Conservation (phyloP, 2,888 invertebrate species). For the Lithophane ornitopus region DNA sequence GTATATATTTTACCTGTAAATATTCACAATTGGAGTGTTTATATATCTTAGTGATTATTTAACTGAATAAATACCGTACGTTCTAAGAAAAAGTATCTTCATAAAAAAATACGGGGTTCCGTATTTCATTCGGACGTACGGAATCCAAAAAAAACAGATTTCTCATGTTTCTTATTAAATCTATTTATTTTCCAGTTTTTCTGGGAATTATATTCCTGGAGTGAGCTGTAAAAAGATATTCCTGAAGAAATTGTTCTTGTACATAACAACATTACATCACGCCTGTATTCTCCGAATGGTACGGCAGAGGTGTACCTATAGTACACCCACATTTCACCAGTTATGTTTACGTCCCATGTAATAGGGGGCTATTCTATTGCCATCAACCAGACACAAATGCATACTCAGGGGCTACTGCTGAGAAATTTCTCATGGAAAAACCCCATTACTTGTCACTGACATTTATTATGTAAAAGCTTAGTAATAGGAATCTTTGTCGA, state of each 20-base stretch:
- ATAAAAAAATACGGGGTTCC: too few species aligned
- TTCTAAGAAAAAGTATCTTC: neutral
- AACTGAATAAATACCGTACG: too few species aligned
- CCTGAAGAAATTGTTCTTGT: neutral
- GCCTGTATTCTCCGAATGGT: neutral
- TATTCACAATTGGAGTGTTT: too few species aligned
- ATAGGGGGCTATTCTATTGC: neutral
- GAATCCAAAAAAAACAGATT: neutral
- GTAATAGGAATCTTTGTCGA: neutral
- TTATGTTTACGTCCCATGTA: neutral
- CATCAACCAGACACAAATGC: neutral
- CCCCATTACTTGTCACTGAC: neutral
- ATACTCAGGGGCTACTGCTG: neutral
- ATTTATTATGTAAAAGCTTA: conserved; percentile 10
- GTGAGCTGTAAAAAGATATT: neutral
- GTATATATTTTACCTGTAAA: too few species aligned
- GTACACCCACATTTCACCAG: neutral
- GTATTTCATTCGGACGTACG: too few species aligned
- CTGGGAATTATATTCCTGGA: neutral
- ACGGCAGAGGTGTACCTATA: neutral
- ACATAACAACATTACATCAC: neutral
- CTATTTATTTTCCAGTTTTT: neutral
- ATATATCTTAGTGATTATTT: too few species aligned
- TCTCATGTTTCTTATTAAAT: neutral
- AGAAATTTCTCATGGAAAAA: neutral